phyloP scores from a whole-genome alignment of 1,140 invertebrate species.

The Maconellicoccus hirsutus region DNA sequence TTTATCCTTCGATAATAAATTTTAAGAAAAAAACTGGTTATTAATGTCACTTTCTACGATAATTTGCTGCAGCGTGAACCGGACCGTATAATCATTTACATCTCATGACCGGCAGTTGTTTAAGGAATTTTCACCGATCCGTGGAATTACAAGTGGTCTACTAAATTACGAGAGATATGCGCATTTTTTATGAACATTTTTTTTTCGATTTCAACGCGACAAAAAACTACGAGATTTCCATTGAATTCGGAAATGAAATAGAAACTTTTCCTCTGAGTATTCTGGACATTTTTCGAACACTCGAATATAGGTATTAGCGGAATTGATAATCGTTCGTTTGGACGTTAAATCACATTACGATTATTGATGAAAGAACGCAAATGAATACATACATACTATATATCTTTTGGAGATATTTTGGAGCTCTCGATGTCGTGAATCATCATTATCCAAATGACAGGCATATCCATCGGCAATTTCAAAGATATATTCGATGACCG shows the following conservation, averaged over 20 bases:
- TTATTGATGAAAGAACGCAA: too few relatives aligned
- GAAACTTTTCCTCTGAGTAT: too few relatives aligned
- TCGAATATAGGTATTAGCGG: too few relatives aligned
- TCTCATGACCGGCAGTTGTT: not conserved
- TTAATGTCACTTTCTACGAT: constrained; percentile 5
- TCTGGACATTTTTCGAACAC: too few relatives aligned
- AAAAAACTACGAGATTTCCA: not conserved
- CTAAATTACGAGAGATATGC: constrained; percentile 4
- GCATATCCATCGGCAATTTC: too few relatives aligned
- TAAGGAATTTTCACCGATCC: not conserved
- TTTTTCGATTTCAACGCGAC: not conserved
- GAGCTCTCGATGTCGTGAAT: too few relatives aligned
- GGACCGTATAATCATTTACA: constrained; percentile 8
- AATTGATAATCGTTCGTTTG: too few relatives aligned
- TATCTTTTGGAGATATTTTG: too few relatives aligned
- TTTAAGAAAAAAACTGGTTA: not conserved
- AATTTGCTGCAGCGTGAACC: not conserved
- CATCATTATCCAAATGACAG: too few relatives aligned
- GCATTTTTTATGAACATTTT: constrained; percentile 1
- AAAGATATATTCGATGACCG: not conserved
- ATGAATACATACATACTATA: too few relatives aligned
- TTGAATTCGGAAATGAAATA: too few relatives aligned
- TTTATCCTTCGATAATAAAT: not conserved
- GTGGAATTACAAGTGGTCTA: constrained; percentile 3
- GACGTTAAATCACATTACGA: too few relatives aligned